Evolutionary conservation across 2,113 vertebrate genomes (phyloP).

Genomic region (Podarcis muralis): DNA sequence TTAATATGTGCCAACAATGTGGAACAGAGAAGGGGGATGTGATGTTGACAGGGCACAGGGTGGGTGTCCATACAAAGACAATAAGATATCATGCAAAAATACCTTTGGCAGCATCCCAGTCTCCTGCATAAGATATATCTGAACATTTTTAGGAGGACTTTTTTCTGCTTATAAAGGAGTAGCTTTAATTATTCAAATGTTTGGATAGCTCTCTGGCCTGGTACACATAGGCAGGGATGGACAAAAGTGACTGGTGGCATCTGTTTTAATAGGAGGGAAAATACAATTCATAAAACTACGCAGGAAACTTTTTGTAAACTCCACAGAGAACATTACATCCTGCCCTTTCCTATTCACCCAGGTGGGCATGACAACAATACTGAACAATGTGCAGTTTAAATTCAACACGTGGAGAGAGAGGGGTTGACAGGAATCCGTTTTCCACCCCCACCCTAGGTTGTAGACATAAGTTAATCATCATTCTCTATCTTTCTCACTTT

Average conservation of each 20-base stretch:
- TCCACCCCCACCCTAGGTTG: conserved; percentile 42
- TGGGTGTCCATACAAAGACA: not conserved
- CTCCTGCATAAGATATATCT: not conserved
- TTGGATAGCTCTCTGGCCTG: not conserved
- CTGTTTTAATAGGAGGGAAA: not conserved
- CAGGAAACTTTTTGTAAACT: not conserved
- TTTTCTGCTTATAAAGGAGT: not conserved
- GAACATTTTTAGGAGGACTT: not conserved
- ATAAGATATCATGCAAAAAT: not conserved
- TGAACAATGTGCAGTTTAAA: not conserved
- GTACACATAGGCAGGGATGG: not conserved
- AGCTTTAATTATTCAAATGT: not conserved
- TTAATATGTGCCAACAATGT: not conserved
- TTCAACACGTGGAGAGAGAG: not conserved
- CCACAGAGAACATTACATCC: not conserved
- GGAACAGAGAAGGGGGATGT: not conserved
- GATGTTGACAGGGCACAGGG: not conserved
- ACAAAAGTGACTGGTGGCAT: not conserved
- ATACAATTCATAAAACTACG: not conserved
- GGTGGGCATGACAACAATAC: not conserved
- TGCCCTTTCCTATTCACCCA: not conserved
- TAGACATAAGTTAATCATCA: conserved; percentile 46
- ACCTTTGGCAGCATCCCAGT: not conserved
- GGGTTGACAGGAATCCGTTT: conserved; percentile 3
- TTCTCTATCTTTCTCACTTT: conserved; percentile 27